Evolutionary conservation across 1,140 invertebrate species (phyloP).

Genomic region (Proales similis): DNA sequence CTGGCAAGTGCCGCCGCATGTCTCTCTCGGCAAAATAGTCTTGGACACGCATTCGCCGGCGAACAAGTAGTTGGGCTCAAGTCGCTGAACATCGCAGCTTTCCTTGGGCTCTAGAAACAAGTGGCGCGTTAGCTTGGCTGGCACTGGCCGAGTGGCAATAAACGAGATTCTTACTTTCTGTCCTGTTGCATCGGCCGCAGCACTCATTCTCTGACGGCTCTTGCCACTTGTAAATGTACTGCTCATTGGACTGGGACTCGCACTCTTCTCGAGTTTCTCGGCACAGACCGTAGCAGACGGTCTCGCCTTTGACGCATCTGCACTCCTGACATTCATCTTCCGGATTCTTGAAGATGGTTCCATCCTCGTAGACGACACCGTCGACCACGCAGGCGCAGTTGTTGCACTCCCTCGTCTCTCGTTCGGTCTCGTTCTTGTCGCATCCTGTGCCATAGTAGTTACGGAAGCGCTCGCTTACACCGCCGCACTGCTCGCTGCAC

Average conservation of each 20-base stretch:
- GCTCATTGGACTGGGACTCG: not conserved
- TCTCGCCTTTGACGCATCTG: conserved; percentile 8
- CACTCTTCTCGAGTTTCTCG: conserved; percentile 10
- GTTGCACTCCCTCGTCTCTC: conserved; percentile 7
- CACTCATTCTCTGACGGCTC: not conserved
- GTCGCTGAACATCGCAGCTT: not conserved
- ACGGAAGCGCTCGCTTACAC: conserved; percentile 16
- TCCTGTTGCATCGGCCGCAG: conserved; percentile 5
- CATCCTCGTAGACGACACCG: conserved; percentile 11
- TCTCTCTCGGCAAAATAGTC: conserved; percentile 25
- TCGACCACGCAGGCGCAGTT: conserved; percentile 3
- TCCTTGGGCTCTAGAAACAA: not conserved
- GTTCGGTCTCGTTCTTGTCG: conserved; percentile 3
- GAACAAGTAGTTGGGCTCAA: conserved; percentile 2
- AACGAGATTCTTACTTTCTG: not conserved
- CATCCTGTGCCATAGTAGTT: conserved; percentile 18
- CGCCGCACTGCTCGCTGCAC: conserved; percentile 15
- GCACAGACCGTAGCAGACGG: conserved; percentile 3
- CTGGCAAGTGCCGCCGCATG: conserved; percentile 4
- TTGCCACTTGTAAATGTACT: not conserved
- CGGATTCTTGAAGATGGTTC: not conserved
- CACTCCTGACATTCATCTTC: conserved; percentile 23
- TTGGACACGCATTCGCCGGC: conserved; percentile 22
- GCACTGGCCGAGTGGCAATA: not conserved
- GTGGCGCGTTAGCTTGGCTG: not conserved